Percentiles rank a stretch among this genome's conserved stretches.
Conservation (phyloP, 2,888 invertebrate genomes). For the Poecilobothrus nobilitatus region DNA sequence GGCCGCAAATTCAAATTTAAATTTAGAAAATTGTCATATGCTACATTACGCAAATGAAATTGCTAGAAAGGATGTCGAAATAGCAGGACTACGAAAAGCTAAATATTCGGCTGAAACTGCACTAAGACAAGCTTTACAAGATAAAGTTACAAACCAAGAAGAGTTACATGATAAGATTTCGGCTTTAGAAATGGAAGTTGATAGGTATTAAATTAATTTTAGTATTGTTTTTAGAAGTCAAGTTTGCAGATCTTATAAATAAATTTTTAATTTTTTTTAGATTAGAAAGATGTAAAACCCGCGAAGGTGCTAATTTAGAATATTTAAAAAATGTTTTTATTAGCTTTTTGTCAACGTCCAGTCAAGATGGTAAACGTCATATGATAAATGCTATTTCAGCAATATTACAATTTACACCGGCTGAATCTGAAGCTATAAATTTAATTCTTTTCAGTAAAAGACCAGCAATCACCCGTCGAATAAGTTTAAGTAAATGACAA, state of each 20-base stretch:
- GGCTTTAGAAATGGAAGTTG: conserved; percentile 57
- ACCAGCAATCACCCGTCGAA: neutral
- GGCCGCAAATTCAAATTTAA: conserved; percentile 12
- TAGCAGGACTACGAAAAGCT: conserved; percentile 60
- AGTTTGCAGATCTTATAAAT: neutral
- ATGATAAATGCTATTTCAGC: conserved; percentile 87
- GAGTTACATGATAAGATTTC: conserved; percentile 42
- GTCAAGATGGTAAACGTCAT: conserved; percentile 60
- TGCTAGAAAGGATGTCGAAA: conserved; percentile 70
- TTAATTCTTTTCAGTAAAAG: conserved; percentile 31
- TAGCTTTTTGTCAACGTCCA: conserved; percentile 65
- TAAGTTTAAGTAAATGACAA: neutral
- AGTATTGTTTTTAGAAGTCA: too few species aligned
- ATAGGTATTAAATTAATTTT: conserved; percentile 44
- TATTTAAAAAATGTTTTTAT: conserved; percentile 86
- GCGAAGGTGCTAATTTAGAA: conserved; percentile 80
- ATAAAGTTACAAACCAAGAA: conserved; percentile 51
- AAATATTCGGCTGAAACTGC: conserved; percentile 55
- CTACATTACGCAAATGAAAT: conserved; percentile 76
- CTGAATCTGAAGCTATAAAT: conserved; percentile 52
- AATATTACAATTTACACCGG: conserved; percentile 68
- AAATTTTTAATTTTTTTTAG: conserved; percentile 38
- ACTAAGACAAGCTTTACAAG: conserved; percentile 49
- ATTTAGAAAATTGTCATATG: conserved; percentile 60
- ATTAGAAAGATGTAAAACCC: conserved; percentile 61